phyloP scores from a whole-genome alignment of 2,888 invertebrate genomes.

The Drosophila engyochracea region DNA sequence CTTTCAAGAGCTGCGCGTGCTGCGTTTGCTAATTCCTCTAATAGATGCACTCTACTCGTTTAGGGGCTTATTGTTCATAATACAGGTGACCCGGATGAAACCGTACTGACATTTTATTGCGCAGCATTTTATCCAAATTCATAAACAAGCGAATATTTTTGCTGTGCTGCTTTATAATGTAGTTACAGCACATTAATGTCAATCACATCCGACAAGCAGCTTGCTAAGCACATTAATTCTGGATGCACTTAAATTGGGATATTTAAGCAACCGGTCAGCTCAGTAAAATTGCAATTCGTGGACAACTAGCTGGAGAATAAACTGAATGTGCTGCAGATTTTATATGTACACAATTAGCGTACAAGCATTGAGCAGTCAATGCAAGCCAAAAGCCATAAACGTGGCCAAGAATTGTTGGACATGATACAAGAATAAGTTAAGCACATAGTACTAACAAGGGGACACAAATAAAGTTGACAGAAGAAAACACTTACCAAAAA shows the following conservation, averaged over 20 bases:
- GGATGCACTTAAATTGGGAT: background rate
- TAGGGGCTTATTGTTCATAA: constrained; percentile 26
- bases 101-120: constrained; percentile 18
- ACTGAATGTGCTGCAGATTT: background rate
- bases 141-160: background rate
- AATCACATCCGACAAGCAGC: background rate
- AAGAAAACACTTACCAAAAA: too few relatives aligned
- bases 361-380: too few relatives aligned
- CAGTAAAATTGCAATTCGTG: background rate
- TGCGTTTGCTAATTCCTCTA: background rate
- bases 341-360: too few relatives aligned
- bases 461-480: too few relatives aligned
- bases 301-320: background rate
- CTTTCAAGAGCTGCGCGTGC: constrained; percentile 3
- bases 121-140: constrained; percentile 6
- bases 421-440: background rate
- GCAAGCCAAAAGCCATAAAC: background rate
- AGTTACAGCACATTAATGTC: background rate
- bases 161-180: background rate
- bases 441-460: background rate
- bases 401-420: background rate
- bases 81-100: background rate
- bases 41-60: constrained; percentile 15
- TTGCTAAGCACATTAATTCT: background rate
- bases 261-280: background rate